phyloP scores from a whole-genome alignment of 2,888 invertebrate genomes.

The Abscondita cerata region DNA sequence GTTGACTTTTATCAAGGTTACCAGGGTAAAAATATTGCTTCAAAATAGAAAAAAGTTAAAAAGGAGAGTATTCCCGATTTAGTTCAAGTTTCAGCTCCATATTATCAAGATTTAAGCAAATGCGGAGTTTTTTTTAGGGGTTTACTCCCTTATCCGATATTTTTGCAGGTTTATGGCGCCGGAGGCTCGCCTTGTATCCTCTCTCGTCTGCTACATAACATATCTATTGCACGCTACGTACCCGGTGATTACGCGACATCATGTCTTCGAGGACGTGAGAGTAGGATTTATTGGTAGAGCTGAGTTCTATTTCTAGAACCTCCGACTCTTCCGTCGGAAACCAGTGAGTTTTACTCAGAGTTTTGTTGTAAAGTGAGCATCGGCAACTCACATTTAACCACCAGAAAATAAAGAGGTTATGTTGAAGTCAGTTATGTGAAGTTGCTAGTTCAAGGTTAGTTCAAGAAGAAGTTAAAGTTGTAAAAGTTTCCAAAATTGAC shows the following conservation, averaged over 20 bases:
- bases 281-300: slow-evolving; percentile 25
- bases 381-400: slow-evolving; percentile 7
- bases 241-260: slow-evolving; percentile 11
- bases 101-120: too few relatives aligned
- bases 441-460: too few relatives aligned
- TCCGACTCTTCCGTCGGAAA: neutral
- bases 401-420: neutral
- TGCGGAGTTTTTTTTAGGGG: slow-evolving; percentile 3
- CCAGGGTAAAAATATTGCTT: too few relatives aligned
- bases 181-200: neutral
- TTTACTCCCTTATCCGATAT: neutral
- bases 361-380: neutral
- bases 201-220: slow-evolving; percentile 4
- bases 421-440: too few relatives aligned
- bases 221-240: slow-evolving; percentile 16
- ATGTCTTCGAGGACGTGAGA: slow-evolving; percentile 21
- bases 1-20: too few relatives aligned
- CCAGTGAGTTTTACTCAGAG: neutral
- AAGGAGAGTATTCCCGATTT: too few relatives aligned
- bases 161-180: slow-evolving; percentile 2
- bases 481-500: too few relatives aligned
- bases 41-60: too few relatives aligned
- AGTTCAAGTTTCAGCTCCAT: too few relatives aligned
- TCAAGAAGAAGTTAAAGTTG: too few relatives aligned
- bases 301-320: slow-evolving; percentile 22